phyloP scores from a whole-genome alignment of 2,797 vertebrate genomes.

The Pipistrellus kuhlii region DNA sequence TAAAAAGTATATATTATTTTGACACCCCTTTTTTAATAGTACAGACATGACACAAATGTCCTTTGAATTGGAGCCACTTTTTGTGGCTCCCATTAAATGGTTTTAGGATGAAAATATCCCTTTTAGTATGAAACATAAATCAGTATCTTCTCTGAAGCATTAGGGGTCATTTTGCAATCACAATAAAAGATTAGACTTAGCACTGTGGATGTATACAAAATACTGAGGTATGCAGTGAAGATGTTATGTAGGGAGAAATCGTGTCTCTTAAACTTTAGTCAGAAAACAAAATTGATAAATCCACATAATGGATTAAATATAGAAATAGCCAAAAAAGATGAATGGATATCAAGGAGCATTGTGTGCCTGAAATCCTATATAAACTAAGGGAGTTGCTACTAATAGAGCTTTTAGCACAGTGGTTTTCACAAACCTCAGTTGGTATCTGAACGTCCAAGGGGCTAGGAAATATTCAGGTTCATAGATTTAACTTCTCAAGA shows the following conservation, averaged over 20 bases:
- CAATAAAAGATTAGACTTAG: not conserved
- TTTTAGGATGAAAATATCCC: not conserved
- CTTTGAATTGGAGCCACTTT: conserved; percentile 12
- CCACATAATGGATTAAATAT: not conserved
- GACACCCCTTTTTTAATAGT: not conserved
- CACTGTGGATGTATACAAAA: not conserved
- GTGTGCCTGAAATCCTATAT: not conserved
- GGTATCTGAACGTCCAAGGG: not conserved
- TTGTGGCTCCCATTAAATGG: not conserved
- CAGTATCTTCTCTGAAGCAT: not conserved
- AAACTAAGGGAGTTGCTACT: not conserved
- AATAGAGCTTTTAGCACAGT: not conserved
- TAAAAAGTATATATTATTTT: not conserved
- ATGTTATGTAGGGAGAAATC: not conserved
- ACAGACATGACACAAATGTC: not conserved
- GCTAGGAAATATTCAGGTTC: not conserved
- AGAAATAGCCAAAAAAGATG: not conserved
- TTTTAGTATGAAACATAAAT: not conserved
- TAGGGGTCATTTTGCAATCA: not conserved
- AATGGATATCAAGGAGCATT: conserved; percentile 2
- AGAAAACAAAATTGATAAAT: not conserved
- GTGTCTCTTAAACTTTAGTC: not conserved
- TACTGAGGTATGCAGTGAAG: not conserved
- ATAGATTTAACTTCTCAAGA: not conserved
- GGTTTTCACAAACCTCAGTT: not conserved